phyloP scores from a whole-genome alignment of 2,113 vertebrate genomes.

The Nettapus auritus region DNA sequence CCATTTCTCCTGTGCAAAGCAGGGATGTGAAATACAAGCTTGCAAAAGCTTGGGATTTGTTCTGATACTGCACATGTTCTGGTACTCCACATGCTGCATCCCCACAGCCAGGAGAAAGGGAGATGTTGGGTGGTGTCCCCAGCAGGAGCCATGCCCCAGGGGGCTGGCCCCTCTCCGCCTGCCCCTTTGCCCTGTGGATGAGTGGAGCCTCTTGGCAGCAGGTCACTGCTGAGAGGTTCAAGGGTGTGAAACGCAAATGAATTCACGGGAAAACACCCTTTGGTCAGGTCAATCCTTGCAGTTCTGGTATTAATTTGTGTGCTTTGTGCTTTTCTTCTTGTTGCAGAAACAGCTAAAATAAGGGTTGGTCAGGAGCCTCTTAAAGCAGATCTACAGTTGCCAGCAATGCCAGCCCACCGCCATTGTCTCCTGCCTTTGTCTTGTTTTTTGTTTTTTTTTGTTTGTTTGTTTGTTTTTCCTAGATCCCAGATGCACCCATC shows the following conservation, averaged over 20 bases:
- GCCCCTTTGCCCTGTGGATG: background rate
- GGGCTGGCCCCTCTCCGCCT: background rate
- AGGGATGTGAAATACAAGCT: background rate
- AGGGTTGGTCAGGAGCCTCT: background rate
- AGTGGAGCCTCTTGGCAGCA: background rate
- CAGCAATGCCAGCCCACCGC: rapidly evolving
- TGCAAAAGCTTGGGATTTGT: background rate
- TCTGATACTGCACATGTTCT: background rate
- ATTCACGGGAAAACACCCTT: background rate
- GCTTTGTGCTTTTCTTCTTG: background rate
- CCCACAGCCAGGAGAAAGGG: background rate
- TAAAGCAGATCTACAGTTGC: background rate
- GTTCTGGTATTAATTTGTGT: background rate
- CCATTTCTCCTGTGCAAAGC: background rate
- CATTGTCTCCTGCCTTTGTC: background rate
- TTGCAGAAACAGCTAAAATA: background rate
- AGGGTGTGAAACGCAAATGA: rapidly evolving
- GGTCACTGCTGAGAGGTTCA: background rate
- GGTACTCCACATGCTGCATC: rapidly evolving
- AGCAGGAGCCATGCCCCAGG: background rate
- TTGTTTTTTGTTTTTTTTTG: too few species aligned
- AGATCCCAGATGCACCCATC: background rate
- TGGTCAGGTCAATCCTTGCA: background rate
- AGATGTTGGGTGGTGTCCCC: background rate
- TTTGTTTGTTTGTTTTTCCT: too few species aligned